phyloP scores from a whole-genome alignment of 1,140 invertebrate species.

The Diprion similis region DNA sequence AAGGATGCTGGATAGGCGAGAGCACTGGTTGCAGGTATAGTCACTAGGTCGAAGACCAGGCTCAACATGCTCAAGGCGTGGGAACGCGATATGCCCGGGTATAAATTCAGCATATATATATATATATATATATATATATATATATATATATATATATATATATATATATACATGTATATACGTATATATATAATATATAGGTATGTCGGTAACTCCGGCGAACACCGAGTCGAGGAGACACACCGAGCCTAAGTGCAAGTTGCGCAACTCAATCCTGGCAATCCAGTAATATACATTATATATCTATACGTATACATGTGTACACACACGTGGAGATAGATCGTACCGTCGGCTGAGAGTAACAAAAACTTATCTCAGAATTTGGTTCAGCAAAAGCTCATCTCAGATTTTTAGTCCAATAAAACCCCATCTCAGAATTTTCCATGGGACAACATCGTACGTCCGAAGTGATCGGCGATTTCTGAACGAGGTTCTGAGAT shows the following conservation, averaged over 20 bases:
- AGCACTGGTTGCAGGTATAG: not conserved
- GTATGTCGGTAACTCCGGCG: conserved; percentile 1
- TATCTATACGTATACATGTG: not conserved
- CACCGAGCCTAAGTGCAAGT: not conserved
- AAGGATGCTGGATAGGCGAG: conserved; percentile 11
- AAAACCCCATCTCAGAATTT: too few relatives aligned
- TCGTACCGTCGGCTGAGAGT: too few relatives aligned
- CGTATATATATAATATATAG: not conserved
- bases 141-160: not conserved
- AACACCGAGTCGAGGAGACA: not conserved
- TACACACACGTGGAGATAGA: too few relatives aligned
- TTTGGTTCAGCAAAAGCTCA: too few relatives aligned
- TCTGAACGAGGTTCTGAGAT: too few relatives aligned
- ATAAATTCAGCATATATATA: conserved; percentile 37
- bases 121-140: not conserved
- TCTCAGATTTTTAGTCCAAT: too few relatives aligned
- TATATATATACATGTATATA: too few relatives aligned
- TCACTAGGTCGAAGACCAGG: conserved; percentile 43
- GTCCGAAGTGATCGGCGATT: too few relatives aligned
- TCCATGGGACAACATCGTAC: too few relatives aligned
- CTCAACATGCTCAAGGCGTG: conserved; percentile 40
- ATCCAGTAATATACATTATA: not conserved
- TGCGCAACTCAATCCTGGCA: not conserved
- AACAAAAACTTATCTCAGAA: too few relatives aligned
- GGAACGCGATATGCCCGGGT: conserved; percentile 40